A percentile compares a stretch with the other conserved stretches of the same genome.
phyloP scores from a whole-genome alignment of 2,888 invertebrate species.

The Torymus texanus region DNA sequence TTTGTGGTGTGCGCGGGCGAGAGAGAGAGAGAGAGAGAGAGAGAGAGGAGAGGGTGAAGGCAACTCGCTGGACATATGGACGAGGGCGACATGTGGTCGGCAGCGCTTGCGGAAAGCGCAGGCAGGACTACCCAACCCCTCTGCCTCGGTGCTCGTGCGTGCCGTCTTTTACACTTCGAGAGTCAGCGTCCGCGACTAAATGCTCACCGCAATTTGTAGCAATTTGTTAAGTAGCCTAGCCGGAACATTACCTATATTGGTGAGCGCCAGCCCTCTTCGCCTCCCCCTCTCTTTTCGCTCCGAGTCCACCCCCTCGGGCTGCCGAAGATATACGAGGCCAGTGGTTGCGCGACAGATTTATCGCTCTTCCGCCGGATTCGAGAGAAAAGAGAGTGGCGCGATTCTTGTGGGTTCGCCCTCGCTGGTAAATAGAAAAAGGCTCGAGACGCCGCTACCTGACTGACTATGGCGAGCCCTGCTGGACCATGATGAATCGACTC shows the following conservation, averaged over 20 bases:
- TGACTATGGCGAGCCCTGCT: not conserved
- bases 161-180: slow-evolving; percentile 45
- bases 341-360: slow-evolving; percentile 67
- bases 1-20: slow-evolving; percentile 59
- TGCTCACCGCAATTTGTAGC: slow-evolving; percentile 74
- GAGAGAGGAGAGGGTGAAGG: slow-evolving; percentile 29
- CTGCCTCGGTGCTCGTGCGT: slow-evolving; percentile 5
- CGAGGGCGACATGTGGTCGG: slow-evolving; percentile 72
- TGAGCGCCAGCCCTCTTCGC: slow-evolving; percentile 59
- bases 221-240: slow-evolving; percentile 75
- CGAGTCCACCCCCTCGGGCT: slow-evolving; percentile 17
- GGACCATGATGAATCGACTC: slow-evolving; percentile 35
- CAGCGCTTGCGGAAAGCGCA: slow-evolving; percentile 58
- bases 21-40: not conserved
- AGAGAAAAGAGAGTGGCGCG: not conserved
- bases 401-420: not conserved
- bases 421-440: slow-evolving; percentile 17
- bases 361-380: slow-evolving; percentile 57
- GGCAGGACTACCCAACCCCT: slow-evolving; percentile 59
- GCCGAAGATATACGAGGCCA: slow-evolving; percentile 66
- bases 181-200: slow-evolving; percentile 67
- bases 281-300: slow-evolving; percentile 8
- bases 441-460: slow-evolving; percentile 11
- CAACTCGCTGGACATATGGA: slow-evolving; percentile 71
- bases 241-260: slow-evolving; percentile 74